Evolutionary conservation across 2,888 invertebrate species (phyloP).

Genomic region (Lamellibrachia satsuma): DNA sequence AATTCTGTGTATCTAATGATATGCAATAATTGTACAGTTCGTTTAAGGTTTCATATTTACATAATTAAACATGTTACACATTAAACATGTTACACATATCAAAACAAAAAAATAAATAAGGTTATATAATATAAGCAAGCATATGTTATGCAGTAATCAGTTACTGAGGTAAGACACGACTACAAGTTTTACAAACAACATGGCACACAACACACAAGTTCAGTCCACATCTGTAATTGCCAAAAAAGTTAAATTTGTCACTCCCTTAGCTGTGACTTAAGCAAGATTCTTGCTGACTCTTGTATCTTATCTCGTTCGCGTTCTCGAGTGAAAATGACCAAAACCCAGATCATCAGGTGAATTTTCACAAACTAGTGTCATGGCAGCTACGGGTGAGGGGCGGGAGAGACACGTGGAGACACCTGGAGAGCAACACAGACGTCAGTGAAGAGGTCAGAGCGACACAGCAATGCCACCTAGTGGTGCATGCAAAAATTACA

Average conservation of each 20-base stretch:
- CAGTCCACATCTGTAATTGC: neutral
- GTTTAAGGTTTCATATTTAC: too few relatives aligned
- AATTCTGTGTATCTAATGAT: too few relatives aligned
- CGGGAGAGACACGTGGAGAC: neutral
- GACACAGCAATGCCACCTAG: neutral
- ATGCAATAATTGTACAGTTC: too few relatives aligned
- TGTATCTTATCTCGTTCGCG: neutral
- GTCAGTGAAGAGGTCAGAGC: neutral
- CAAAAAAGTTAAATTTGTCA: neutral
- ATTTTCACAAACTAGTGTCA: neutral
- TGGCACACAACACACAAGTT: neutral
- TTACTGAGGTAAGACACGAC: too few relatives aligned
- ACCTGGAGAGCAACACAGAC: neutral
- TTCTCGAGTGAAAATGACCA: constrained; percentile 3
- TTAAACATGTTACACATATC: too few relatives aligned
- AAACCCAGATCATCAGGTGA: neutral
- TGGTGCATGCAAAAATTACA: neutral
- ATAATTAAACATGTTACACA: too few relatives aligned
- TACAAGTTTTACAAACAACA: neutral
- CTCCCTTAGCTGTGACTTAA: neutral
- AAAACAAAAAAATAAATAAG: too few relatives aligned
- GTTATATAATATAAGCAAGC: too few relatives aligned
- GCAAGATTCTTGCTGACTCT: too few relatives aligned
- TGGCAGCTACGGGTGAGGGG: neutral
- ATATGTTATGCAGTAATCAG: too few relatives aligned